Evolutionary conservation across 2,113 vertebrate genomes (phyloP), one percentile per base, ranked within the genome.

Genomic region (Oreochromis niloticus): DNA sequence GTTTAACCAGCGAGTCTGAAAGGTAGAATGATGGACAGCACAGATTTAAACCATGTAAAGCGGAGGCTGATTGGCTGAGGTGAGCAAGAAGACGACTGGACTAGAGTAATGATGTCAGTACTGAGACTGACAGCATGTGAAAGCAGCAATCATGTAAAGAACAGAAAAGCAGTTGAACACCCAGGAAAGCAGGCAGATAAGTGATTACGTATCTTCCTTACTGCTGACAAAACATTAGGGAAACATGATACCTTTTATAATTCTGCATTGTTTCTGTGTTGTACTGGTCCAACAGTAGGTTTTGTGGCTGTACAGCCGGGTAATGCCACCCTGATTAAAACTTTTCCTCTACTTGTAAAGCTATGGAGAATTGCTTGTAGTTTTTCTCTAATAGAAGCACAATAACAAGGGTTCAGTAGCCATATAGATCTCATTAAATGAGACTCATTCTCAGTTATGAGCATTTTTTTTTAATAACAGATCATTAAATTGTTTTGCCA

Each of bases 401-500:
- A 84, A 85, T 78, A 82, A 85, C 27, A 78, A 32, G 73, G 73
- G 34, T 55, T 80, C 68, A 57, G 50, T 68, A n/a, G 63, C 41
- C 46, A 48, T 34, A 32, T 2, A 6, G 27, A 71, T 36, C 63
- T 88, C 80, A 82, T 91, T 85, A 88, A 73, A 71, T 27, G 36
- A 61, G 55, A 84, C 30, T 87, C 24, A 56, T 43, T 24, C 75
- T 75, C 22, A 24, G 80, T 75, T 86, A 54, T 90, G 87, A 39
- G 61, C 78, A 68, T 82, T 30, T 75, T 85, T 85, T 54, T 91
- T 89, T 81, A 75, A 91, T 50, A 43, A 39, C 52, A 79, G 56
- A 84, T 92, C 89, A 82, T 94, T 93, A 92, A 89, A 89, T 71
- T 86, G 85, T 87, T 92, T 93, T 89, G 50, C 86, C 85, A 91